These are phyloP conservation scores for Alosa alosa DNA, from an alignment of 2,113 vertebrate genomes.

Conservation along the genomic window DNA sequence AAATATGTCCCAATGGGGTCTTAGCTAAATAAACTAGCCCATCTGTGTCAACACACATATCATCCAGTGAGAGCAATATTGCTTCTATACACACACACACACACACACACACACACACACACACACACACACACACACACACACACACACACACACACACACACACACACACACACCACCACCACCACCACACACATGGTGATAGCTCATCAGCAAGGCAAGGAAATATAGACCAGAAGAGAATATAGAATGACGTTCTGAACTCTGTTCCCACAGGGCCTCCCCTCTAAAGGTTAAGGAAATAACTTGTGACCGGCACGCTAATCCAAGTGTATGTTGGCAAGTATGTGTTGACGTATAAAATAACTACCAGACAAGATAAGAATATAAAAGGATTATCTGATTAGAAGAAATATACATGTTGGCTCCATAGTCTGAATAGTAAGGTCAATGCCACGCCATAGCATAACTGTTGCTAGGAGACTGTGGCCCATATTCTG, in stretches of 20 bases:
- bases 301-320: background rate
- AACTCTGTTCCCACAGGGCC: background rate
- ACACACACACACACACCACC: conserved; percentile 3
- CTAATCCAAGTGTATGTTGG: background rate
- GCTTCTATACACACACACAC: conserved; percentile 2
- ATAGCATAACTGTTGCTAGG: too few relatives aligned
- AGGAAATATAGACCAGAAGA: background rate
- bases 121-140: background rate
- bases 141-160: conserved; percentile 3
- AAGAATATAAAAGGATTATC: background rate
- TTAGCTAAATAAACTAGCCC: conserved; percentile 13
- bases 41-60: conserved; percentile 22
- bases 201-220: background rate
- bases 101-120: background rate
- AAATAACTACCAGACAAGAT: background rate
- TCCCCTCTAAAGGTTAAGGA: background rate
- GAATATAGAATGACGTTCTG: background rate
- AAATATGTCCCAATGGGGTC: background rate
- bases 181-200: background rate
- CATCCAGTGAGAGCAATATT: background rate
- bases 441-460: too few relatives aligned
- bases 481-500: too few relatives aligned
- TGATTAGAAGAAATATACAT: background rate
- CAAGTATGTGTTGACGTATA: background rate
- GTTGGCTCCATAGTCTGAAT: background rate